These are phyloP conservation scores for Bovichtus variegatus DNA, from an alignment of 2,797 vertebrate species.

Conservation along the genomic window DNA sequence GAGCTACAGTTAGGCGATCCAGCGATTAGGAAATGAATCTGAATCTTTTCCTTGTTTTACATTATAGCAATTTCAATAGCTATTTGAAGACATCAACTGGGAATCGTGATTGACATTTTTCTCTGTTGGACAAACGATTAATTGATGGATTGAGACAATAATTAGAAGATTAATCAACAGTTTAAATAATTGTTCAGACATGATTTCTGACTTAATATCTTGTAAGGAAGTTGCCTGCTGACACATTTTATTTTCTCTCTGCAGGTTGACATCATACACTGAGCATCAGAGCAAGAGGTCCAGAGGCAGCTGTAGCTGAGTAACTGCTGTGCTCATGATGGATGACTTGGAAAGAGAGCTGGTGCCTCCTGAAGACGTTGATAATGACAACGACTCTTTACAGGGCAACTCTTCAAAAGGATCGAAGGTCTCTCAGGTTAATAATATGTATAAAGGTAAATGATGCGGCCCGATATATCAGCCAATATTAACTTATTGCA, in stretches of 20 bases:
- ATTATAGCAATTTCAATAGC: not conserved
- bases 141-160: not conserved
- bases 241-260: not conserved
- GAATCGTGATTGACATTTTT: not conserved
- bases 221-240: not conserved
- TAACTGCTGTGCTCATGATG: constrained; percentile 60
- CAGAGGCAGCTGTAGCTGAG: not conserved
- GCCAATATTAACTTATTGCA: not conserved
- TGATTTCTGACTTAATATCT: not conserved
- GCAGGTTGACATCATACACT: not conserved
- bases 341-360: constrained; percentile 64
- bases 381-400: constrained; percentile 19
- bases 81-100: not conserved
- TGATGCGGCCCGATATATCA: not conserved
- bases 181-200: not conserved
- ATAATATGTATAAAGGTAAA: too few species aligned
- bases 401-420: constrained; percentile 6
- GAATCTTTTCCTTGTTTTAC: not conserved
- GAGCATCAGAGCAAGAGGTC: not conserved
- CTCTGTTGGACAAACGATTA: not conserved
- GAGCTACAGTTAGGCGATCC: not conserved
- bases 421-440: constrained; percentile 26
- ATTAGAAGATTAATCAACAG: not conserved
- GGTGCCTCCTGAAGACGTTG: not conserved
- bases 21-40: not conserved